Percentiles rank a stretch among this genome's conserved stretches.
These are phyloP conservation scores for Glandiceps talaboti DNA, from an alignment of 53 echinoderm and acorn worm genomes.

Conservation along the genomic window DNA sequence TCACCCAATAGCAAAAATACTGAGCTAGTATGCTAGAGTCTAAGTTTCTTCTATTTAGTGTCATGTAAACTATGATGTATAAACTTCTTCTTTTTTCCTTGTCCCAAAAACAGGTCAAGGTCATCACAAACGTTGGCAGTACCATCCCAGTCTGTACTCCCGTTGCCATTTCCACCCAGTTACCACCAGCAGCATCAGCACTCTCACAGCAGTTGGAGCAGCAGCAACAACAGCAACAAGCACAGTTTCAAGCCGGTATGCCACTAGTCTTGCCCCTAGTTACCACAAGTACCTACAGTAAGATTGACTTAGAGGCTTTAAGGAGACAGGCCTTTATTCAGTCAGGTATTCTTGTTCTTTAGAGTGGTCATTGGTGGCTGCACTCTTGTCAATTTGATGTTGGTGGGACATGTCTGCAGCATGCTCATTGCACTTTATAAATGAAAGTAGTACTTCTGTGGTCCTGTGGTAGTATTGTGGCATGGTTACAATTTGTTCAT, in stretches of 20 bases:
- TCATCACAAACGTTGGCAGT: conserved; percentile 38
- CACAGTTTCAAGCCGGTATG: not conserved
- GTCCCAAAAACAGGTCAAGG: conserved; percentile 37
- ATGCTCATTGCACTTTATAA: not conserved
- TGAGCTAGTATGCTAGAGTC: too few species aligned
- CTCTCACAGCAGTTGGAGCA: conserved; percentile 43
- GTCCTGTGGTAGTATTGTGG: not conserved
- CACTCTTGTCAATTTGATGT: not conserved
- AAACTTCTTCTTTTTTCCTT: too few species aligned
- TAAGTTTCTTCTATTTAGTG: too few species aligned
- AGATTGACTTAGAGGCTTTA: not conserved
- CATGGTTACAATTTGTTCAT: too few species aligned
- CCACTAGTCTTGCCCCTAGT: not conserved
- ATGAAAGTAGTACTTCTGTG: not conserved
- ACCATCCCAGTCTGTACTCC: conserved; percentile 44
- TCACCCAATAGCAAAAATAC: too few species aligned
- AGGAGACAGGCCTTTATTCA: not conserved
- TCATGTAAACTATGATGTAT: too few species aligned
- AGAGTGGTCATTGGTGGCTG: not conserved
- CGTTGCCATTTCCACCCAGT: conserved; percentile 49
- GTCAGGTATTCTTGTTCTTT: not conserved
- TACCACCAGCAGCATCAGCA: conserved; percentile 50
- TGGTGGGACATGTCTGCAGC: not conserved
- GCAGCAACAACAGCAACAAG: not conserved
- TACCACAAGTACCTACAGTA: not conserved